Conservation (phyloP, 2,888 invertebrate genomes). For the Heliconius sara region DNA sequence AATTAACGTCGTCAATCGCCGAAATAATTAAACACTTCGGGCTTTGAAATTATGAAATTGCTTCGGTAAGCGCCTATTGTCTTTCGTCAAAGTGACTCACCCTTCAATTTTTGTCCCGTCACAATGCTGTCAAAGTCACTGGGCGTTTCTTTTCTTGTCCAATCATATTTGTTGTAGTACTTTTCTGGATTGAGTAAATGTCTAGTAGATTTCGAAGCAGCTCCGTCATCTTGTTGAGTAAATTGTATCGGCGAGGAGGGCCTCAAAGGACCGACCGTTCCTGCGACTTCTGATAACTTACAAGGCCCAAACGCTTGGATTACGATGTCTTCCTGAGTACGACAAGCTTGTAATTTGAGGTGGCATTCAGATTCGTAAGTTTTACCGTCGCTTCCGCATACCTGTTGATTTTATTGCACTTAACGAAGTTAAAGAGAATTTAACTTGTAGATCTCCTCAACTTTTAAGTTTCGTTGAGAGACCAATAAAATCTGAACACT, state of each 20-base stretch:
- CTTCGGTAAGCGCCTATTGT: constrained; percentile 33
- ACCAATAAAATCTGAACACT: constrained; percentile 37
- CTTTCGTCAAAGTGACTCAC: constrained; percentile 54
- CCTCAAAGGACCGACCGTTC: constrained; percentile 89
- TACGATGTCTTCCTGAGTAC: constrained; percentile 90
- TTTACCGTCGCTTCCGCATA: constrained; percentile 91
- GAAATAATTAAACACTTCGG: constrained; percentile 24
- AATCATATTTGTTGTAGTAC: constrained; percentile 85
- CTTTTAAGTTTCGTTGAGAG: constrained; percentile 40
- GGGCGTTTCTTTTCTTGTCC: constrained; percentile 81
- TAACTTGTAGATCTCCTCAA: constrained; percentile 36
- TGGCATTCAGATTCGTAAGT: constrained; percentile 94
- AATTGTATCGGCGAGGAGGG: constrained; percentile 91
- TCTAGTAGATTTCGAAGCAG: constrained; percentile 91
- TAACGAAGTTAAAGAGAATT: constrained; percentile 39
- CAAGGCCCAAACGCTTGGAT: constrained; percentile 90
- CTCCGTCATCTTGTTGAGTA: constrained; percentile 90
- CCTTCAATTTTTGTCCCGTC: constrained; percentile 76
- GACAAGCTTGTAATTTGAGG: constrained; percentile 91
- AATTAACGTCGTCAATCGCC: constrained; percentile 15
- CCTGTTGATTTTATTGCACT: constrained; percentile 62
- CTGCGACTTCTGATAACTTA: constrained; percentile 87
- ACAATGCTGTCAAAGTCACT: constrained; percentile 75
- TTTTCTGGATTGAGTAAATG: constrained; percentile 89
- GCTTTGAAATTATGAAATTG: constrained; percentile 35